Evolutionary conservation across 2,797 vertebrate species (phyloP).

Genomic region (Chelon auratus): DNA sequence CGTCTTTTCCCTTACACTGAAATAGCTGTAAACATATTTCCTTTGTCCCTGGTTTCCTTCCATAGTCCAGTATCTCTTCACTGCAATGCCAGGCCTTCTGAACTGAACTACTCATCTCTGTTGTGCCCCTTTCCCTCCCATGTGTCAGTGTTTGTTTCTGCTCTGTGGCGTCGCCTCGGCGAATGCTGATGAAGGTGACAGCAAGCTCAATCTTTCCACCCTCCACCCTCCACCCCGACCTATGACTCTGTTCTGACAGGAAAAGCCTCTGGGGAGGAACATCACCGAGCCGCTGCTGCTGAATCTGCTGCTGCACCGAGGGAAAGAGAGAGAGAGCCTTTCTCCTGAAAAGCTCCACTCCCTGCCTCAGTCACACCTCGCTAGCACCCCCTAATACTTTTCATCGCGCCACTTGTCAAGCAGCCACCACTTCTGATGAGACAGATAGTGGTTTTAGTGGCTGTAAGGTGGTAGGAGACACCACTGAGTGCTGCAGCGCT

Average conservation of each 20-base stretch:
- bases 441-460: slow-evolving; percentile 69
- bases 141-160: slow-evolving; percentile 27
- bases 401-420: slow-evolving; percentile 69
- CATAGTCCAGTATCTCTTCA: slow-evolving; percentile 2
- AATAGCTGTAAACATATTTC: background rate
- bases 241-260: slow-evolving; percentile 57
- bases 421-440: slow-evolving; percentile 69
- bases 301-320: slow-evolving; percentile 31
- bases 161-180: slow-evolving; percentile 36
- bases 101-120: slow-evolving; percentile 13
- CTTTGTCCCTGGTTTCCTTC: background rate
- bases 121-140: slow-evolving; percentile 34
- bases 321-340: slow-evolving; percentile 15
- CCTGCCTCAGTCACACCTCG: slow-evolving; percentile 67
- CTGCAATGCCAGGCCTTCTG: slow-evolving; percentile 13
- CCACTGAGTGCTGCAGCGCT: slow-evolving; percentile 52
- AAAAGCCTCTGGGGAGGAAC: slow-evolving; percentile 52
- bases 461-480: slow-evolving; percentile 58
- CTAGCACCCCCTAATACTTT: slow-evolving; percentile 68
- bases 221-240: slow-evolving; percentile 34
- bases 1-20: background rate
- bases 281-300: slow-evolving; percentile 35
- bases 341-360: slow-evolving; percentile 52
- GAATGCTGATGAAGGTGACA: slow-evolving; percentile 57
- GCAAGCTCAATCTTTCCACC: slow-evolving; percentile 25